Evolutionary conservation across 2,888 invertebrate genomes (phyloP), one percentile per base, ranked within the genome.

Genomic region (Trypoxylon attenuatum): DNA sequence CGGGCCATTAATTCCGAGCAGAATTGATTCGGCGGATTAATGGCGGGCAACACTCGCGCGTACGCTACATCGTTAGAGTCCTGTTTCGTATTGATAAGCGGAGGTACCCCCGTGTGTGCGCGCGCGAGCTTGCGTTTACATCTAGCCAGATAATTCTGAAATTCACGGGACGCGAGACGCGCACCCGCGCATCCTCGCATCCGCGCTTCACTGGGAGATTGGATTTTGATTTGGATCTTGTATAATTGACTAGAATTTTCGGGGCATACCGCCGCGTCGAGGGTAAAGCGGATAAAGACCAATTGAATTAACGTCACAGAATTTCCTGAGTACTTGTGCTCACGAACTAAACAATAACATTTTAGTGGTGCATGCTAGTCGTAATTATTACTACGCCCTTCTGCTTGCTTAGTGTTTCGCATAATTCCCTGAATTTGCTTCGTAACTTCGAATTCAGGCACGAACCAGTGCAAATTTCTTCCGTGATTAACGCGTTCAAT

Each of bases 341-440:
- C 56, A 21, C 56, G 60, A 68, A 73, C 59, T 66, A 71, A 66
- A 72, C 76, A 73, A 69, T 68, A 76, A 66, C 65, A 71, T 71
- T 71, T 62, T 50, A 68, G 53, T 27, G 10, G 33, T 21, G 46
- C 16, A 16, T 18, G 47, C 54, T 38, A 43, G 51, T 54, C 54
- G 38, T 54, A 66, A 69, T 69, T 71, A 69, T 70, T 54, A 54
- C 56, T 16, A 38, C n/a, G 51, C 33, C 64, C 46, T 51, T 42
- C 56, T 60, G 69, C 69, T 70, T 64, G 61, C 65, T 65, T 58
- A 59, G 43, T 49, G 64, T 70, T 71, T 58, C 69, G 69, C 60
- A 46, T 68, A 69, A 62, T 66, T 62, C 53, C 53, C n/a, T n/a
- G n/a, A n/a, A n/a, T n/a, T n/a, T n/a, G n/a, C n/a, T n/a, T n/a